phyloP scores from a whole-genome alignment of 2,888 invertebrate genomes.

The Agrotis exclamationis region DNA sequence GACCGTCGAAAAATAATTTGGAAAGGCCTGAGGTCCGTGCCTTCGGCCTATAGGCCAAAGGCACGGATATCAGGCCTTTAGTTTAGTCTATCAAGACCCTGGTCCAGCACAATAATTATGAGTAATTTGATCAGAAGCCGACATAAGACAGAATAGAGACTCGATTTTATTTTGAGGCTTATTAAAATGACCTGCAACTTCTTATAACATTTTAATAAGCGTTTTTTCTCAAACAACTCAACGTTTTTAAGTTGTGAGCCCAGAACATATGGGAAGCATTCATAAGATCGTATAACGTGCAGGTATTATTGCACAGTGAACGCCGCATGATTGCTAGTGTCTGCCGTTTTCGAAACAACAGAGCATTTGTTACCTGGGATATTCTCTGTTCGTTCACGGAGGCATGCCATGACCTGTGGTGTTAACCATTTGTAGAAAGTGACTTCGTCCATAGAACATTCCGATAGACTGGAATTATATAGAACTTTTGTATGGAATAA shows the following conservation, averaged over 20 bases:
- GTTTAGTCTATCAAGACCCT: too few species aligned
- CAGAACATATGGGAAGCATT: neutral
- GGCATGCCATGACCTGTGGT: neutral
- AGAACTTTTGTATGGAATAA: neutral
- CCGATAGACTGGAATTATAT: neutral
- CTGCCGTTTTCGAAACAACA: neutral
- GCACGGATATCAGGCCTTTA: too few species aligned
- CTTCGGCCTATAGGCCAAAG: too few species aligned
- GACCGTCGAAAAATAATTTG: too few species aligned
- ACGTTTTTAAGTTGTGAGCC: too few species aligned
- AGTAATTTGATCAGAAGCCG: neutral
- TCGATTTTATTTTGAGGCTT: constrained; percentile 1
- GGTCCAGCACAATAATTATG: too few species aligned
- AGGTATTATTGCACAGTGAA: neutral
- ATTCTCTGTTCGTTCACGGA: neutral
- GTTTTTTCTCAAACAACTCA: neutral
- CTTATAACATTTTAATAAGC: neutral
- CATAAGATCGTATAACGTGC: neutral
- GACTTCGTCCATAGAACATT: neutral
- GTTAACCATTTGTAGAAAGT: constrained; percentile 18
- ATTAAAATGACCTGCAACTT: neutral
- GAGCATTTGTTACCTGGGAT: constrained; percentile 3
- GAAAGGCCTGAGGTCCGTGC: neutral
- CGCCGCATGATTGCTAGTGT: neutral
- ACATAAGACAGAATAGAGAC: neutral